Base-by-base conservation (phyloP, 2,797 vertebrate genomes). In the Morelia viridis region DNA sequence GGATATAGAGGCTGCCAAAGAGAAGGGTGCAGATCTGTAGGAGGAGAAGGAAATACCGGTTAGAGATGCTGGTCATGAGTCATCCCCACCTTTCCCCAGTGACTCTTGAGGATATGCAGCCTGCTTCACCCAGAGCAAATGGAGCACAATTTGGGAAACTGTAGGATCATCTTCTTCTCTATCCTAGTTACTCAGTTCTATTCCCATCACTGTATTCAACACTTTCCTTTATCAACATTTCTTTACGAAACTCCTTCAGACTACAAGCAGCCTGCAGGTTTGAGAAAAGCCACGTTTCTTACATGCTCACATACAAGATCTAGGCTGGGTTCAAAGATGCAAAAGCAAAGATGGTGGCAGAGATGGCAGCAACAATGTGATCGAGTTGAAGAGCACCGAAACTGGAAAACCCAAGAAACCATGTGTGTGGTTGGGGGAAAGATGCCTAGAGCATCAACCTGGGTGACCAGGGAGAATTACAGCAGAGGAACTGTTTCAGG, bases 1-100 rank as follows among this genome's bases (percentile, higher is more conserved):
- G 95, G 68, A 99, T 98, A 97, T 99, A 99, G 90, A 99, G 98
- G 94, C 98, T 97, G 9, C 97, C 97, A 57, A 99, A 99, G 93
- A 99, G 98, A 95, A 99, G 98, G 10, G 98, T 96, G 1, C 99
- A 99, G 96, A 99, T 99, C 99, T 99, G 96, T 0, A 60, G 93
- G 87, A 92, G 95, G 89, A 96, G 83, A 76, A 50, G 46, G 71
- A 92, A 68, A 83, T 28, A 58, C 50, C 9, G 11, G 85, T 92
- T 35, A 41, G 41, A 71, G 35, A 61, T 53, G 26, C 62, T 85
- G 9, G 24, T 53, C 35, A 41, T 13, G 26, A 35, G 7, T 46
- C 9, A n/a, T 86, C 7, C 28, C 28, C 35, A 5, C 5, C 57
- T 87, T n/a, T 22, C 46, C 41, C 46, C 15, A 15, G 28, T 76